phyloP scores from a whole-genome alignment of 2,113 vertebrate species.

The Ceyx melanurus region DNA sequence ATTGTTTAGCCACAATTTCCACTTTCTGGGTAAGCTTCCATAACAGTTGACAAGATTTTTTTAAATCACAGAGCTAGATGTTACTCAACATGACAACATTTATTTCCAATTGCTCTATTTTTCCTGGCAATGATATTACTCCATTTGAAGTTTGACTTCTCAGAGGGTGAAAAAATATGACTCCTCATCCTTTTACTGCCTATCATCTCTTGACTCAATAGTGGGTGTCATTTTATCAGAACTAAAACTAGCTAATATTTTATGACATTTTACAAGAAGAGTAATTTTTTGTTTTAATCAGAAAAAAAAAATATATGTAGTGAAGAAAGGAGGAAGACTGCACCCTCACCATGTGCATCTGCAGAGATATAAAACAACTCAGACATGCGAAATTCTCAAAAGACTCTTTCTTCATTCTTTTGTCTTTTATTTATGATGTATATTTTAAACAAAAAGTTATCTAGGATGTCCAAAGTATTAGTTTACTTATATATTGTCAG shows the following conservation, averaged over 20 bases:
- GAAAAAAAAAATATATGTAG: not conserved
- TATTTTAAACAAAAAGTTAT: not conserved
- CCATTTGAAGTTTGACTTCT: conserved; percentile 1
- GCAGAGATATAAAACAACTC: not conserved
- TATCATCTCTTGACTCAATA: not conserved
- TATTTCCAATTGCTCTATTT: conserved; percentile 4
- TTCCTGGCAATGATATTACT: not conserved
- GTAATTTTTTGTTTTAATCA: too few species aligned
- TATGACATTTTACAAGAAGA: not conserved
- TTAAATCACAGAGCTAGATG: not conserved
- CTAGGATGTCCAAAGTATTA: not conserved
- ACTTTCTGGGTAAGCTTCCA: not conserved
- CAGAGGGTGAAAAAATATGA: not conserved
- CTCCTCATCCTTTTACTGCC: fast-evolving
- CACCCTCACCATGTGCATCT: not conserved
- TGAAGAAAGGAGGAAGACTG: not conserved
- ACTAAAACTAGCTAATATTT: not conserved
- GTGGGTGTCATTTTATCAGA: not conserved
- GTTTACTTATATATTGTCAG: not conserved
- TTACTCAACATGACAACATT: not conserved
- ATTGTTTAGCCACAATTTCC: not conserved
- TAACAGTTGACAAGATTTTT: not conserved
- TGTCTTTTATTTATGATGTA: not conserved
- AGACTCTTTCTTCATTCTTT: not conserved
- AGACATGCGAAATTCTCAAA: not conserved